Percentiles rank a stretch among this genome's conserved stretches.
Evolutionary conservation across 2,888 invertebrate genomes (phyloP).

Genomic region (Drosophila multiciliata): DNA sequence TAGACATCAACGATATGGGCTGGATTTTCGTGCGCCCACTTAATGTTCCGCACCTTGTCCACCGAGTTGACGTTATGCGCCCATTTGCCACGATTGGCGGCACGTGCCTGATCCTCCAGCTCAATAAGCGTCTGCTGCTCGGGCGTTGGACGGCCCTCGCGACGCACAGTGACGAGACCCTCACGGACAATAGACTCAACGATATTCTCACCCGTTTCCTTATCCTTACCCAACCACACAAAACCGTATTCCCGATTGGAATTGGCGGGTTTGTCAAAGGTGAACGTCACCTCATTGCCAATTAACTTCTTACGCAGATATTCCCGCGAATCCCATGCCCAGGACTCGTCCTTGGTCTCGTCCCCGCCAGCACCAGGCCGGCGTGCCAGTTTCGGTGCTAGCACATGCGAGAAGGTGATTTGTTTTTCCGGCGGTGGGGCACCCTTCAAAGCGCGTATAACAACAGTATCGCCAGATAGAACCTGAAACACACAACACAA

Average conservation of each 20-base stretch:
- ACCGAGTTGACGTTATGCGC: conserved; percentile 85
- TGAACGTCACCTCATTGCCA: conserved; percentile 95
- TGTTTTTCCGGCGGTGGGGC: conserved; percentile 97
- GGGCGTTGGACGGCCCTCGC: conserved; percentile 88
- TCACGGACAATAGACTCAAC: conserved; percentile 95
- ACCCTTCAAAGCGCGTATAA: conserved; percentile 93
- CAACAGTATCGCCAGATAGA: conserved; percentile 97
- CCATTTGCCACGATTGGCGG: conserved; percentile 95
- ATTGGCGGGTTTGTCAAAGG: conserved; percentile 93
- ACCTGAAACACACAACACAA: conserved; percentile 87
- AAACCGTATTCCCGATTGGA: conserved; percentile 94
- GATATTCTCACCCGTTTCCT: conserved; percentile 92
- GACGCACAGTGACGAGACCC: conserved; percentile 93
- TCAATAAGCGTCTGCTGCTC: conserved; percentile 91
- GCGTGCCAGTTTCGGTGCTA: conserved; percentile 95
- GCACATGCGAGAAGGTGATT: conserved; percentile 94
- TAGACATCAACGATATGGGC: conserved; percentile 93
- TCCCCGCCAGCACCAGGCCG: conserved; percentile 88
- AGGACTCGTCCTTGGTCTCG: conserved; percentile 95
- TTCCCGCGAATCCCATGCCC: conserved; percentile 99
- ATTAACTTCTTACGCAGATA: conserved; percentile 96
- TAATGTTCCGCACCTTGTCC: conserved; percentile 93
- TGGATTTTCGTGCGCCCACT: conserved; percentile 95
- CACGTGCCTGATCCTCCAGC: conserved; percentile 95
- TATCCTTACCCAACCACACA: conserved; percentile 94